These are phyloP conservation scores for Trachymyrmex septentrionalis DNA, from an alignment of 1,140 invertebrate genomes.

Conservation along the genomic window DNA sequence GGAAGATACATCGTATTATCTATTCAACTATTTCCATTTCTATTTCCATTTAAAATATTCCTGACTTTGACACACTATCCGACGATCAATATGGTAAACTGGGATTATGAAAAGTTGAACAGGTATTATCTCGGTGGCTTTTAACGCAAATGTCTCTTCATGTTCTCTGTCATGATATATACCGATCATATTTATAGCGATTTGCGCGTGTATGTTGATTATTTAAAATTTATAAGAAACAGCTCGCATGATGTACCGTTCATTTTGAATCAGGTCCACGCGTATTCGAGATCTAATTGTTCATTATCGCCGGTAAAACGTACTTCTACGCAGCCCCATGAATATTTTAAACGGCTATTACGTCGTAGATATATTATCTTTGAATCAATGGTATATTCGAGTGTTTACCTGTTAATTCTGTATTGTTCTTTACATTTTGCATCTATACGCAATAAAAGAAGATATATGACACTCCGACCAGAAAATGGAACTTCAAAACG, in stretches of 20 bases:
- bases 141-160: conserved; percentile 18
- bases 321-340: conserved; percentile 3
- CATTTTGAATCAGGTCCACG: conserved; percentile 12
- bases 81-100: conserved; percentile 43
- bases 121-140: conserved; percentile 18
- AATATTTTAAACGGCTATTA: conserved; percentile 58
- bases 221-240: conserved; percentile 65
- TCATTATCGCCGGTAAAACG: not conserved
- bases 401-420: conserved; percentile 34
- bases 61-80: not conserved
- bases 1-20: conserved; percentile 12
- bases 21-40: not conserved
- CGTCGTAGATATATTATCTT: conserved; percentile 37
- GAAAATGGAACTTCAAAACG: conserved; percentile 24
- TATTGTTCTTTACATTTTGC: conserved; percentile 39
- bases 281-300: conserved; percentile 54
- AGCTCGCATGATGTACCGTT: not conserved
- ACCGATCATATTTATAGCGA: not conserved
- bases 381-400: conserved; percentile 48
- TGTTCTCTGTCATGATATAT: not conserved
- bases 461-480: conserved; percentile 3
- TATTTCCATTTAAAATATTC: conserved; percentile 28
- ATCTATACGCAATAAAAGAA: conserved; percentile 45
- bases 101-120: conserved; percentile 45
- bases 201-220: conserved; percentile 49